These are phyloP conservation scores for Glaucomys volans DNA, from an alignment of 2,113 vertebrate species.

Conservation along the genomic window DNA sequence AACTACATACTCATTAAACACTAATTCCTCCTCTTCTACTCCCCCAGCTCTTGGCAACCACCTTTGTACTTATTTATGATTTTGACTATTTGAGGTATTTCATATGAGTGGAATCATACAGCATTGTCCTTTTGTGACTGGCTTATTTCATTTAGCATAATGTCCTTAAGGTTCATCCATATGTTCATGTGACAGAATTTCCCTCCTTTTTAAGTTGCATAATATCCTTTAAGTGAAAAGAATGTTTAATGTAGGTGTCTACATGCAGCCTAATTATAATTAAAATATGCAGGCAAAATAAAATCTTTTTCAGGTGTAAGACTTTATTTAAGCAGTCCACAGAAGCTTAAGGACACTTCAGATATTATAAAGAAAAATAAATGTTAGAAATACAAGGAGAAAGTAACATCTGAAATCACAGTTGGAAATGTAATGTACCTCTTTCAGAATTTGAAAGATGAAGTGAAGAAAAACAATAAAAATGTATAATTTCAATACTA, in stretches of 20 bases:
- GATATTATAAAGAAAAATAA: neutral
- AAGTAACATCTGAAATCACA: neutral
- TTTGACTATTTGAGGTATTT: neutral
- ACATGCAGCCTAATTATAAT: neutral
- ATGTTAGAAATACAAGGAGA: constrained; percentile 4
- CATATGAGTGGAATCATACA: neutral
- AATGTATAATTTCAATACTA: neutral
- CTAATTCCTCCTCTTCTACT: neutral
- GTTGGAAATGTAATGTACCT: neutral
- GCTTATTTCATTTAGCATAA: neutral
- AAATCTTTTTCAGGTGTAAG: neutral
- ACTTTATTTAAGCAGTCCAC: neutral
- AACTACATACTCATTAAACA: neutral
- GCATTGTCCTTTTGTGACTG: neutral
- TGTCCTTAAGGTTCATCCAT: neutral
- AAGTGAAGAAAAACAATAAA: neutral
- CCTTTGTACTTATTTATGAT: neutral
- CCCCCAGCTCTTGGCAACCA: neutral
- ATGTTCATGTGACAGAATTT: neutral
- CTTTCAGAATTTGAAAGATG: constrained; percentile 4
- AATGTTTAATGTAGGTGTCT: neutral
- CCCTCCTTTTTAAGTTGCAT: neutral
- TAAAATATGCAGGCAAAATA: neutral
- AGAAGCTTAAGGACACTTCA: neutral
- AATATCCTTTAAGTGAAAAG: neutral